Percentiles rank a stretch among this genome's conserved stretches.
Conservation (phyloP, 2,113 vertebrate genomes). For the Solenodon paradoxus region DNA sequence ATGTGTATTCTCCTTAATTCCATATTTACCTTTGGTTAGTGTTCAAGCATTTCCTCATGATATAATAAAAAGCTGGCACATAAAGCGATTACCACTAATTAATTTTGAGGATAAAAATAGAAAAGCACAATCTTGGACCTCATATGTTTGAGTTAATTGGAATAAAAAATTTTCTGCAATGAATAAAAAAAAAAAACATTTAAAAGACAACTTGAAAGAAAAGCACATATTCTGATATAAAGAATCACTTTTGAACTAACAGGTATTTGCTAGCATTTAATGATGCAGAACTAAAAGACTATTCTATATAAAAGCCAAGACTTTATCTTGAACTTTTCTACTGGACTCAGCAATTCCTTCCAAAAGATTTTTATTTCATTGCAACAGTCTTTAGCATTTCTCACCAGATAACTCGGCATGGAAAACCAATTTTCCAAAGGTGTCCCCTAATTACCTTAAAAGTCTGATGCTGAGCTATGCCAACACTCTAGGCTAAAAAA, state of each 20-base stretch:
- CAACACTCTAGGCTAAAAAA: neutral
- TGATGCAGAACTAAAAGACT: neutral
- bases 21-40: neutral
- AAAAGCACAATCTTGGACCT: neutral
- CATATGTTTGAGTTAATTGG: neutral
- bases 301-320: neutral
- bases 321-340: neutral
- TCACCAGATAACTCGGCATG: neutral
- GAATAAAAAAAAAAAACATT: neutral
- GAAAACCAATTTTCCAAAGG: slow-evolving; percentile 38
- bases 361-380: slow-evolving; percentile 1
- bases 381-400: slow-evolving; percentile 21
- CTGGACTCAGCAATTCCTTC: slow-evolving; percentile 31
- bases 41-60: neutral
- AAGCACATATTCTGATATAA: too few relatives aligned
- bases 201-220: slow-evolving; percentile 1
- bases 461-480: neutral
- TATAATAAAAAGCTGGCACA: slow-evolving; percentile 6
- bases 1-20: neutral
- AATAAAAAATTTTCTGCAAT: neutral
- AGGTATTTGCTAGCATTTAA: neutral
- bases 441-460: slow-evolving; percentile 13
- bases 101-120: slow-evolving; percentile 34
- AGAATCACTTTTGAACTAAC: neutral
- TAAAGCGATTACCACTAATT: neutral